Evolutionary conservation across 2,888 invertebrate genomes (phyloP).

Genomic region (Bombylius major): DNA sequence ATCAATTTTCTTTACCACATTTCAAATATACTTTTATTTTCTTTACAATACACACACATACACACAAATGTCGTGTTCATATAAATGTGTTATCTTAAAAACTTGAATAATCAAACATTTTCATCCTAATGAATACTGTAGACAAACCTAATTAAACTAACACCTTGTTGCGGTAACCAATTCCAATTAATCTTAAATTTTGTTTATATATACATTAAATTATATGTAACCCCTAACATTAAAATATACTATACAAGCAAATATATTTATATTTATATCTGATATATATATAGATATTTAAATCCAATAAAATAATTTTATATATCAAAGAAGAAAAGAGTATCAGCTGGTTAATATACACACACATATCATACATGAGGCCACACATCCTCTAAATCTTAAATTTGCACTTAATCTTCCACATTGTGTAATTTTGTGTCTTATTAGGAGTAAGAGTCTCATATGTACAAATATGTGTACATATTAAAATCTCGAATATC

Average conservation of each 20-base stretch:
- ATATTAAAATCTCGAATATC: background rate
- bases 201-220: background rate
- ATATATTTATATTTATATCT: background rate
- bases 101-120: background rate
- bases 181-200: conserved; percentile 14
- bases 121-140: conserved; percentile 2
- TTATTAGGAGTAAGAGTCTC: background rate
- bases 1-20: no score
- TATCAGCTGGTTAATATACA: no score
- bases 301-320: no score
- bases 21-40: no score
- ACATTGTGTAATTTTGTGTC: conserved; percentile 33
- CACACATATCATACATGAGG: background rate
- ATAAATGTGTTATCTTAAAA: background rate
- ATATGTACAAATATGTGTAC: background rate
- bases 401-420: conserved; percentile 36
- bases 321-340: no score
- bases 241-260: background rate
- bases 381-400: conserved; percentile 22
- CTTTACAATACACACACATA: no score
- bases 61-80: no score
- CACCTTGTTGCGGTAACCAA: conserved; percentile 15
- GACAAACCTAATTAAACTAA: conserved; percentile 14
- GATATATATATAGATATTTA: no score
- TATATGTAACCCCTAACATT: background rate